Base-by-base conservation (phyloP, 1,140 invertebrate genomes). In the Andrena cerasifolii region DNA sequence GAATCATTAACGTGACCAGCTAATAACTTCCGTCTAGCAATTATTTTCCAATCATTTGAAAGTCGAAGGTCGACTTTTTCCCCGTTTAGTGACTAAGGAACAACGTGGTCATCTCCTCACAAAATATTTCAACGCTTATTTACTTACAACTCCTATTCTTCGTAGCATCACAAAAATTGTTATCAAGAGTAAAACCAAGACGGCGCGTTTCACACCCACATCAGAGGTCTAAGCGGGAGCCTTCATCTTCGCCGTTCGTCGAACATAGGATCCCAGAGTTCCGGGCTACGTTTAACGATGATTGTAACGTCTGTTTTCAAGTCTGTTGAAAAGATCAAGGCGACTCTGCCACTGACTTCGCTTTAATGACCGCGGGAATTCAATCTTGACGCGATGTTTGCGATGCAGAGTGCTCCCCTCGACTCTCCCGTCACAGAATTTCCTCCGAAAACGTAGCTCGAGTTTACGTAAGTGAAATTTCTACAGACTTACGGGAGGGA, bases 391-490 rank as follows among this genome's bases (percentile, higher is more conserved):
- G 10, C 33, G 7, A 8, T 45, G 26, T 67, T 75, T 43, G 72
- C 36, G 28, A 2, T 16, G 3, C 1, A 26, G 18, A 12, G 54
- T 47, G 26, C n/a, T 47, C 4, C n/a, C 56, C 18, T 36, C n/a
- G 1, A 10, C 14, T n/a, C 26, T 31, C 24, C 43, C 18, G 10
- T 8, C 18, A 12, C 54, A 16, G 26, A 71, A 59, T 71, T 71
- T 18, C 68, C 28, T 14, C 59, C 14, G 68, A 45, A 59, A 45
- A 45, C n/a, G n/a, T 10, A 6, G 24, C n/a, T 40, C 58, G 33
- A 24, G 58, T 59, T 59, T 71, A 59, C 14, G 26, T 71, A 59
- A 71, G 68, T 24, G 68, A 45, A 33, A 71, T 71, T 71, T 71
- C 40, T 36, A 71, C 54, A 10, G 40, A 59, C 26, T 18, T 43